Conservation (phyloP, 2,113 vertebrate species). For the Ceyx cyanopectus region DNA sequence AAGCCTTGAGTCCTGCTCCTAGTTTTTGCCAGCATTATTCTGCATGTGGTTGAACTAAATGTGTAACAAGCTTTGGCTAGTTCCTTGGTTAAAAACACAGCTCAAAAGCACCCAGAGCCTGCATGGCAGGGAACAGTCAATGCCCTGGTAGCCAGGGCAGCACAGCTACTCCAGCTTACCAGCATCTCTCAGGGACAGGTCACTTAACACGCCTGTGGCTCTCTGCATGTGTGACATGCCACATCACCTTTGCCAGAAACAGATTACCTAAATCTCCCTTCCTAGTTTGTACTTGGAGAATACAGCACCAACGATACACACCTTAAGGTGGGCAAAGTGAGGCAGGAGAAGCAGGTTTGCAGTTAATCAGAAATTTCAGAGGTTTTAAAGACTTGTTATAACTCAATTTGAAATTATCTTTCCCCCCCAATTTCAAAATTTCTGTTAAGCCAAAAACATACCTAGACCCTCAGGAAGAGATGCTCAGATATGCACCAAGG, state of each 20-base stretch:
- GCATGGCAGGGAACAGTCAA: not conserved
- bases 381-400: not conserved
- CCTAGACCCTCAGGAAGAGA: not conserved
- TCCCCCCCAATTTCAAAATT: not conserved
- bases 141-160: not conserved
- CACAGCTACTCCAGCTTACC: not conserved
- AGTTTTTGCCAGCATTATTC: rapidly evolving
- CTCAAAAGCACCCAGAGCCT: not conserved
- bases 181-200: rapidly evolving
- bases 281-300: too few relatives aligned
- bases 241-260: rapidly evolving
- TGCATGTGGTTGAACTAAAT: not conserved
- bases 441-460: not conserved
- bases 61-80: not conserved
- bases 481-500: rapidly evolving
- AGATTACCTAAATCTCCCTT: not conserved
- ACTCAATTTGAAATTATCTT: not conserved
- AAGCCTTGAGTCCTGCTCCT: not conserved
- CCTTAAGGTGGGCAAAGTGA: not conserved
- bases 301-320: rapidly evolving
- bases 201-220: rapidly evolving
- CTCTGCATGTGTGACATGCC: rapidly evolving
- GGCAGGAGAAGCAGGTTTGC: not conserved
- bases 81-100: rapidly evolving
- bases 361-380: not conserved